These are phyloP conservation scores for Euphonia xanthogaster DNA, from an alignment of 2,797 vertebrate genomes.

Conservation along the genomic window DNA sequence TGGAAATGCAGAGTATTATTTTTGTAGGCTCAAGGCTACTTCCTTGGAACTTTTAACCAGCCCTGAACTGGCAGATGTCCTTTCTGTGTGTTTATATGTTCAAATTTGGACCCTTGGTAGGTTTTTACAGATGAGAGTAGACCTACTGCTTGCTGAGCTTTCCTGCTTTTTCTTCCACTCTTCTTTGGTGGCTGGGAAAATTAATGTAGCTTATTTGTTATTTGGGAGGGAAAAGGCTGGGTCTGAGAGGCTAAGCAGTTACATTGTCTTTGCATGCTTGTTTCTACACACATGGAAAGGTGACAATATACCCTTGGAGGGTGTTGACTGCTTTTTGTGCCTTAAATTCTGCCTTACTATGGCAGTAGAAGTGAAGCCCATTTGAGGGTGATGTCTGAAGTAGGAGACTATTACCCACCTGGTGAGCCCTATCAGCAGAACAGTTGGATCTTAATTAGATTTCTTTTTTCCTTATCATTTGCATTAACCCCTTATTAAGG, in stretches of 20 bases:
- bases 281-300: not conserved
- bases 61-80: not conserved
- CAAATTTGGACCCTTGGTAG: not conserved
- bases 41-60: not conserved
- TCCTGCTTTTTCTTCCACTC: not conserved
- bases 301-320: constrained; percentile 5
- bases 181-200: not conserved
- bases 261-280: not conserved
- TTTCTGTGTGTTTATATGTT: not conserved
- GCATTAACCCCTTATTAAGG: constrained; percentile 46
- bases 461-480: constrained; percentile 11
- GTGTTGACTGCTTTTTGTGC: not conserved
- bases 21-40: not conserved
- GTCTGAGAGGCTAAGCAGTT: not conserved
- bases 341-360: not conserved
- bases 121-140: not conserved
- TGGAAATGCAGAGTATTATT: not conserved
- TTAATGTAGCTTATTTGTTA: not conserved
- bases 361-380: not conserved
- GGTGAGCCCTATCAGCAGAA: constrained; percentile 53
- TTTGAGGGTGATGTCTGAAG: constrained; percentile 20
- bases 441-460: constrained; percentile 65
- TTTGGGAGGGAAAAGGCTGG: not conserved
- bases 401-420: constrained; percentile 51
- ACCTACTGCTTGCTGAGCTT: not conserved